A percentile compares a stretch with the other conserved stretches of the same genome.
These are phyloP conservation scores for Brachyptera risi DNA, from an alignment of 2,888 invertebrate genomes.

Conservation along the genomic window DNA sequence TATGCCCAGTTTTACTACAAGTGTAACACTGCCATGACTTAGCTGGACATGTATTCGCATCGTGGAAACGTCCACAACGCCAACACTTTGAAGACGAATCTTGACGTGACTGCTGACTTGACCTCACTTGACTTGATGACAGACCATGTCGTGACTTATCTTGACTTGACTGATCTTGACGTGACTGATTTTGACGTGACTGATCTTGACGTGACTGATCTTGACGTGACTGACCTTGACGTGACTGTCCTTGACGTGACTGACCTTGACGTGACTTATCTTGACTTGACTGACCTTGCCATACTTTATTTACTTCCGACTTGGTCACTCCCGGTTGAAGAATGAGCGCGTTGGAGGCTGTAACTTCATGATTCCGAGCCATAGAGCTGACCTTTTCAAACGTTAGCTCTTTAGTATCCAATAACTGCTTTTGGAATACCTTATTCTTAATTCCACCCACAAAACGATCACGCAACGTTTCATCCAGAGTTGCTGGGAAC, in stretches of 20 bases:
- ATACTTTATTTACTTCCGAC: too few relatives aligned
- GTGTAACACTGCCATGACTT: background rate
- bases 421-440: conserved; percentile 31
- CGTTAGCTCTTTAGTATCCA: conserved; percentile 32
- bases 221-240: too few relatives aligned
- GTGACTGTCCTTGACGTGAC: too few relatives aligned
- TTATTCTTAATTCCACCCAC: conserved; percentile 35
- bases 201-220: too few relatives aligned
- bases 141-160: background rate
- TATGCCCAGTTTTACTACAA: background rate
- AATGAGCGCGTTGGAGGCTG: conserved; percentile 22
- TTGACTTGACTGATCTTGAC: background rate
- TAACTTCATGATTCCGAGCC: conserved; percentile 27
- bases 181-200: too few relatives aligned
- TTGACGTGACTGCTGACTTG: background rate
- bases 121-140: background rate
- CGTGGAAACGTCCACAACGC: background rate
- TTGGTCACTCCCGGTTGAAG: too few relatives aligned
- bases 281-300: background rate
- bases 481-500: conserved; percentile 35
- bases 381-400: conserved; percentile 31
- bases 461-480: conserved; percentile 34
- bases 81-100: background rate
- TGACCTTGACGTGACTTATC: too few relatives aligned
- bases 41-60: conserved; percentile 1